These are phyloP conservation scores for Chlorodrepanis virens DNA, from an alignment of 2,113 vertebrate species.

Conservation along the genomic window DNA sequence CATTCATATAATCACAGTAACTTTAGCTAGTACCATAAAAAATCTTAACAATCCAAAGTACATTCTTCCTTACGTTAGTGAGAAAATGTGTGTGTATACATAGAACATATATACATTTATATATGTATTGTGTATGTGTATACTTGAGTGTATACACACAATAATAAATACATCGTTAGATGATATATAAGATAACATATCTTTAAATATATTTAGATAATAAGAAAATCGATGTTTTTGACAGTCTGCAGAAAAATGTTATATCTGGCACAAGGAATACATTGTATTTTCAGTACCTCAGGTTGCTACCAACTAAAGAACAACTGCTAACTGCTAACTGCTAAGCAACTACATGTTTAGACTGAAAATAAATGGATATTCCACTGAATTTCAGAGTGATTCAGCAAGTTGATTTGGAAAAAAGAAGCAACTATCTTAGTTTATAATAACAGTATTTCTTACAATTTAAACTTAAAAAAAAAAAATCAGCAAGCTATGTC, in stretches of 20 bases:
- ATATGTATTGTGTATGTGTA: not conserved
- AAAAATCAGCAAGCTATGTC: not conserved
- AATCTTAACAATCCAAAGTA: not conserved
- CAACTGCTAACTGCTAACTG: not conserved
- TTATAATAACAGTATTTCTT: not conserved
- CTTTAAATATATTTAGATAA: not conserved
- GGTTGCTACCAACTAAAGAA: not conserved
- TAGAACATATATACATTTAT: not conserved
- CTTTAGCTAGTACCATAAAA: not conserved
- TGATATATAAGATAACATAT: not conserved
- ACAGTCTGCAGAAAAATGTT: not conserved
- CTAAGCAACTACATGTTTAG: not conserved
- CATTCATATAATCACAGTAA: not conserved
- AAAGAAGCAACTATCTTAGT: not conserved
- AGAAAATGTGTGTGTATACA: not conserved
- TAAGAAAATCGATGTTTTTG: not conserved
- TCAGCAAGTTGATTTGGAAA: not conserved
- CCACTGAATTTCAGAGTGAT: not conserved
- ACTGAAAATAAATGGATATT: not conserved
- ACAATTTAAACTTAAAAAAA: not conserved
- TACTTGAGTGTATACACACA: not conserved
- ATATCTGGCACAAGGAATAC: not conserved
- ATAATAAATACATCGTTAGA: not conserved
- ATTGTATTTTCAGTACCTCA: not conserved
- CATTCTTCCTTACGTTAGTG: not conserved